Base-by-base conservation (phyloP, 2,113 vertebrate genomes). In the Andinoacara biseriatus region DNA sequence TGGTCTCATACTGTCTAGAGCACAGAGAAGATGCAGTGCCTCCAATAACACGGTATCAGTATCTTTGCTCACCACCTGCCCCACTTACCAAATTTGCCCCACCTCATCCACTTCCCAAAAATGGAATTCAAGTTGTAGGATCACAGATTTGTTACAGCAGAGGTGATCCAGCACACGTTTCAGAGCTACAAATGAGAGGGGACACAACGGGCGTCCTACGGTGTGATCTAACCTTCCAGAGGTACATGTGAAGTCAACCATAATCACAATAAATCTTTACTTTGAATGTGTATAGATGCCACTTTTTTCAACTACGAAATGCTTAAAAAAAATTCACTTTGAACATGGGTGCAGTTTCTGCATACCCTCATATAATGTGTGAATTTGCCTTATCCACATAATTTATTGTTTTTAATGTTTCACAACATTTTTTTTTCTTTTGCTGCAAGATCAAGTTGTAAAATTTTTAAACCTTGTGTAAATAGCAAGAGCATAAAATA, bases 401-500 rank as follows among this genome's bases (percentile, higher is more conserved):
- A 33, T 33, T 7, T 33, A 33, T 33, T 33, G 33, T 33, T 33
- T 33, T 33, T 33, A 33, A 26, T 8, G 22, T 15, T 65, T 63
- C 11, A 40, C 49, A 52, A 3, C 49, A 18, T 40, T 40, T 40
- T 15, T 46, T n/a, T 43, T 67, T 46, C 46, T 17, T 2, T 67
- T 46, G 38, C 15, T 46, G 43, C 24, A 67, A 67, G 40, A 46
- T 46, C 14, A 18, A 24, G n/a, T 24, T 67, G 63, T 67, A 67
- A 0, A 67, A 46, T 2, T 24, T 1, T 24, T 17, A 46, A 46
- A 67, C 22, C 22, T 43, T 65, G 38, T 24, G 62, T 67, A 67
- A 67, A 67, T 18, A 46, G 35, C 0, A 0, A 8, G 1, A 17
- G 22, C 15, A 49, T 69, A 46, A 67, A 46, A 46, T 46, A 69